Conservation (phyloP, 2,888 invertebrate genomes). For the Peribatodes rhomboidaria region DNA sequence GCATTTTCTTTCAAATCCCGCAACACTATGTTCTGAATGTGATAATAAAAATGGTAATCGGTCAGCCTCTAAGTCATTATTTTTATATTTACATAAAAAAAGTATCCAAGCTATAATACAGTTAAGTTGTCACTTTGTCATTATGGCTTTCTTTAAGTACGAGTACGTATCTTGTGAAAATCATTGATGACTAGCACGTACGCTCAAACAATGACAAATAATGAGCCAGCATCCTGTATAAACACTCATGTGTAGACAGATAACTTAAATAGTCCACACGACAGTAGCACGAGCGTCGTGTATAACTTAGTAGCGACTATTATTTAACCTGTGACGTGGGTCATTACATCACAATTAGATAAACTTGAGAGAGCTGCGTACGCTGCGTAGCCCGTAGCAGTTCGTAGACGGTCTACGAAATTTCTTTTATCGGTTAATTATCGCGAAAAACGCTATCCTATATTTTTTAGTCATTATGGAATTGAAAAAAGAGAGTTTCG, state of each 20-base stretch:
- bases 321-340: slow-evolving; percentile 7
- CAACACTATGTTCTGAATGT: too few relatives aligned
- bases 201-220: background rate
- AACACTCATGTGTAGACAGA: slow-evolving; percentile 5
- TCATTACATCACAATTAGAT: slow-evolving; percentile 36
- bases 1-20: too few relatives aligned
- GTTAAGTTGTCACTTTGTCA: too few relatives aligned
- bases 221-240: slow-evolving; percentile 21
- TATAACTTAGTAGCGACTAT: background rate
- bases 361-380: background rate
- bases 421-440: background rate
- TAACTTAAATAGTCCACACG: slow-evolving; percentile 27
- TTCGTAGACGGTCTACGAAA: slow-evolving; percentile 46
- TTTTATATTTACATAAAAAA: too few relatives aligned
- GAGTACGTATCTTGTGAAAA: too few relatives aligned
- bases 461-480: too few relatives aligned
- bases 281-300: slow-evolving; percentile 18
- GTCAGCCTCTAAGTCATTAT: too few relatives aligned
- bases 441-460: background rate
- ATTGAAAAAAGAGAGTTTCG: too few relatives aligned
- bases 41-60: too few relatives aligned
- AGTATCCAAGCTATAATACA: too few relatives aligned
- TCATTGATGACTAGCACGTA: too few relatives aligned
- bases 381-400: slow-evolving; percentile 34
- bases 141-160: too few relatives aligned